Evolutionary conservation across 1,140 invertebrate species (phyloP), one percentile per base, ranked within the genome.

Genomic region (Eriosoma lanigerum): DNA sequence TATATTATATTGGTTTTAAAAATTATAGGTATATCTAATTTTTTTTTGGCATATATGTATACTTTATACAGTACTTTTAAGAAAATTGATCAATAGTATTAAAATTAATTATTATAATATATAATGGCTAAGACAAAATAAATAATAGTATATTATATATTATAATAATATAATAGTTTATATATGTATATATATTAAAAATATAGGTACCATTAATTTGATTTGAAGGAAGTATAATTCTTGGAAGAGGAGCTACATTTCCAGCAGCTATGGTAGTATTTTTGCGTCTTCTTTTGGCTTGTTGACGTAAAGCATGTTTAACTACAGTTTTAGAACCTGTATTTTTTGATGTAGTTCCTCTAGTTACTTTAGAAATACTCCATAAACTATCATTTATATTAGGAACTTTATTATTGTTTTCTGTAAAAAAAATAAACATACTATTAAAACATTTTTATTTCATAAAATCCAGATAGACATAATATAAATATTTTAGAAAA

Each of bases 211-310:
- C 21, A n/a, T 83, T 82, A 32, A 54, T 46, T 24, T 82, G 81
- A 70, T 82, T 80, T 48, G 84, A 72, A 17, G 82, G 68, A 15
- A 80, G 60, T 26, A 83, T 80, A 52, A 72, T 76, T 46, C 90
- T 87, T 15, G 91, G 91, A 82, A 92, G 84, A 80, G 91, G 88
- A 82, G 89, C 88, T 48, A 89, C 88, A 85, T 90, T 91, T 72
- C 89, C 89, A 68, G 91, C 89, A 15, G 92, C 92, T 83, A 92
- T 91, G 29, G 90, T 91, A 17, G 90, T 91, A 83, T 92, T 93
- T 87, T 93, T 93, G 84, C 91, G 89, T 82, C 92, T 88, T 81
- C 92, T 86, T 83, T 93, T 93, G 21, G 92, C 92, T 84, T 94
- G 92, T 86, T 94, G 93, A 84, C 91, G 89, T 81, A 92, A 83